Evolutionary conservation across 2,888 invertebrate species (phyloP).

Genomic region (Stegophylla sp.): DNA sequence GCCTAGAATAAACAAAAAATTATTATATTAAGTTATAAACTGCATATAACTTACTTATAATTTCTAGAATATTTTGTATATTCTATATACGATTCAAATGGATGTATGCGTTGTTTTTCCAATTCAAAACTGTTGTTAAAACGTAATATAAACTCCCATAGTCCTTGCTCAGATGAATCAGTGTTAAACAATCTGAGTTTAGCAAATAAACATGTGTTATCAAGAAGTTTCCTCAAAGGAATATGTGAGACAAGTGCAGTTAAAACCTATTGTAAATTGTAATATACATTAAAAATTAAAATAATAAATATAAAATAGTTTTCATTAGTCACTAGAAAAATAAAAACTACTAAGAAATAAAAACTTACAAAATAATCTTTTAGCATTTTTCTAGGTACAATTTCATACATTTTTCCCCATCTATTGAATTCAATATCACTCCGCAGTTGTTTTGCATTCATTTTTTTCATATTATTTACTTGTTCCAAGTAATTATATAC

Average conservation of each 20-base stretch:
- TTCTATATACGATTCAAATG: conserved; percentile 19
- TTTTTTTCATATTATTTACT: not conserved
- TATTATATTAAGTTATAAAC: no score
- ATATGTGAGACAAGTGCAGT: not conserved
- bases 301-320: not conserved
- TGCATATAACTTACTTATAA: not conserved
- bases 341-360: not conserved
- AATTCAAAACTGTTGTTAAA: not conserved
- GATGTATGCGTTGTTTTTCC: conserved; percentile 6
- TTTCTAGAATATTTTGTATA: conserved; percentile 15
- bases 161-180: not conserved
- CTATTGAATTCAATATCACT: not conserved
- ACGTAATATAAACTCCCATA: not conserved
- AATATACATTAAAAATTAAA: not conserved
- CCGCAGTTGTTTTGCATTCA: not conserved
- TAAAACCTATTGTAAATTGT: not conserved
- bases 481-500: conserved; percentile 2
- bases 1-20: no score
- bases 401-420: not conserved
- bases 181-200: not conserved
- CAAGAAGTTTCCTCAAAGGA: not conserved
- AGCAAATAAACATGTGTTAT: not conserved
- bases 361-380: not conserved
- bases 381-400: not conserved
- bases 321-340: not conserved